A percentile compares a stretch with the other conserved stretches of the same genome.
phyloP scores from a whole-genome alignment of 2,797 vertebrate species.

The Enteromius viviparus region DNA sequence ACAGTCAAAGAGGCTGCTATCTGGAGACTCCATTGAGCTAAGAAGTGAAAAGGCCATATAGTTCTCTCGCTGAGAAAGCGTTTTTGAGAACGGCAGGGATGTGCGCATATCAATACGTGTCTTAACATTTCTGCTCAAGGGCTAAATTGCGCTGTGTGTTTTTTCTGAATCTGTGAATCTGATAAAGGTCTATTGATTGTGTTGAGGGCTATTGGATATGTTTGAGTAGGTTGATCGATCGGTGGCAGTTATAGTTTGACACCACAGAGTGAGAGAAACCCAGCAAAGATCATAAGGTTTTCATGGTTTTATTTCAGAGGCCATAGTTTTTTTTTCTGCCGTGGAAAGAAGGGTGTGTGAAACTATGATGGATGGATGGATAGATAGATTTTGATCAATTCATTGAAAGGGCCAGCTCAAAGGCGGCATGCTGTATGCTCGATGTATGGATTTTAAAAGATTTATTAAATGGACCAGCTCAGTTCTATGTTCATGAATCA shows the following conservation, averaged over 20 bases:
- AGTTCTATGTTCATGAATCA: too few relatives aligned
- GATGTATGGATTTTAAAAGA: too few relatives aligned
- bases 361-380: neutral
- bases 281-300: neutral
- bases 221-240: slow-evolving; percentile 21
- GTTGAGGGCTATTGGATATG: slow-evolving; percentile 28
- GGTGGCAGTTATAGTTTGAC: neutral
- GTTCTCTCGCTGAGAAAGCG: slow-evolving; percentile 31
- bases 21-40: slow-evolving; percentile 40
- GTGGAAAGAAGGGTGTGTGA: neutral
- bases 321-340: neutral
- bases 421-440: too few relatives aligned
- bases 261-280: neutral
- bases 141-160: slow-evolving; percentile 9
- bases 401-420: neutral
- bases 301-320: neutral
- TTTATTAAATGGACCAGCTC: too few relatives aligned
- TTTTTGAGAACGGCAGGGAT: neutral
- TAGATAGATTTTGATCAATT: neutral
- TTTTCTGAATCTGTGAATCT: slow-evolving; percentile 33
- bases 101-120: slow-evolving; percentile 36
- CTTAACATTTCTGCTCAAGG: slow-evolving; percentile 14
- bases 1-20: slow-evolving; percentile 30
- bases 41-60: slow-evolving; percentile 18
- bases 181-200: slow-evolving; percentile 23